Evolutionary conservation across 2,888 invertebrate genomes (phyloP), one percentile per base, ranked within the genome.

Genomic region (Nematopogon swammerdamellus): DNA sequence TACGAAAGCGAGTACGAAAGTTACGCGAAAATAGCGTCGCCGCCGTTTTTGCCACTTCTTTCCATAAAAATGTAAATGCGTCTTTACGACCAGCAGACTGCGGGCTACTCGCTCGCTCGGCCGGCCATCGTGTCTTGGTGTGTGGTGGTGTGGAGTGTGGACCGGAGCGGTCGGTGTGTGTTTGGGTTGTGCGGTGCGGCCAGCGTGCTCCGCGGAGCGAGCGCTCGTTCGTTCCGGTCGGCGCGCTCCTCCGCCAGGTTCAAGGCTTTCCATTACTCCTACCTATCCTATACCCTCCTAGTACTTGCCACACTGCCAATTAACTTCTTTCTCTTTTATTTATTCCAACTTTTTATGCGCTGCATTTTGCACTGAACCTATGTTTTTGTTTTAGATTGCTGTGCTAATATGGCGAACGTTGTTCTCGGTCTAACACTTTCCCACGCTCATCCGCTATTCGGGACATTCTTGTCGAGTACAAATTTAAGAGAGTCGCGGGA

Each of bases 201-300:
- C n/a, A n/a, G n/a, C 11, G 36, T 36, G 36, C 36, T 8, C 36
- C 36, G 14, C 36, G 36, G 14, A 8, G 11, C 11, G n/a, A 6
- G 36, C 36, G 36, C 11, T 36, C 36, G 36, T 36, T 36, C 77
- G 76, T 76, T 75, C 73, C 76, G 79, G 79, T 79, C 79, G 79
- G 68, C 79, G 79, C 76, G 36, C 77, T 75, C 73, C 74, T 69
- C 68, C 67, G 64, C 73, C 76, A 77, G 77, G 79, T 76, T 79
- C 79, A 79, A 79, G 79, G 79, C 71, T 75, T 75, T 36, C 36
- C 36, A 36, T 36, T 36, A 36, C 36, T 36, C 36, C 36, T n/a
- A n/a, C n/a, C n/a, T n/a, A n/a, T n/a, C n/a, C n/a, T 36, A 36
- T 36, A 36, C 36, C 3, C 36, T 36, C 36, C 36, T 36, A 36